Evolutionary conservation across 2,113 vertebrate genomes (phyloP).

Genomic region (Larimichthys polyactis): DNA sequence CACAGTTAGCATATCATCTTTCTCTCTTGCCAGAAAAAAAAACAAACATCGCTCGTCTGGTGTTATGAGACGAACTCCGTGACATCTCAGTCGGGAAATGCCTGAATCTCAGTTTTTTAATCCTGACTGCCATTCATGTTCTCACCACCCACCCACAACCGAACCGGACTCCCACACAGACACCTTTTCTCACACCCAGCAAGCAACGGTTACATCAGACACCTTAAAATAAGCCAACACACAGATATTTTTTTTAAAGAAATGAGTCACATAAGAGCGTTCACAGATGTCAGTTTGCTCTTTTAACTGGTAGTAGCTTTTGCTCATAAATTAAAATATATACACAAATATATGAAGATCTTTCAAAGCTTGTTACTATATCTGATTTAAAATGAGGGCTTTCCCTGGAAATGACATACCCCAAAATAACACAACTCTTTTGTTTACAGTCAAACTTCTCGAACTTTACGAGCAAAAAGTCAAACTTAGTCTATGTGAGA

Average conservation of each 20-base stretch:
- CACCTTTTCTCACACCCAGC: neutral
- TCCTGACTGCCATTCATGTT: constrained; percentile 43
- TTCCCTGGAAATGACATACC: neutral
- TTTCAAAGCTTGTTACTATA: too few relatives aligned
- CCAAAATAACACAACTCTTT: neutral
- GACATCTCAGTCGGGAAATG: constrained; percentile 36
- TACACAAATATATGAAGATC: too few relatives aligned
- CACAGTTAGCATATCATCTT: neutral
- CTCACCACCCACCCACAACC: constrained; percentile 31
- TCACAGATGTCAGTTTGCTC: constrained; percentile 7
- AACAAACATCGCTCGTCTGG: neutral
- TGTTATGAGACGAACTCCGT: constrained; percentile 14
- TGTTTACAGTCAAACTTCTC: neutral
- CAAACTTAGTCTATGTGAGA: neutral
- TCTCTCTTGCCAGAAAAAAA: neutral
- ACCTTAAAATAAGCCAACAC: constrained; percentile 40
- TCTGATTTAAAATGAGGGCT: too few relatives aligned
- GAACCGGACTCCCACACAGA: constrained; percentile 16
- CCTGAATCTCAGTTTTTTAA: constrained; percentile 31
- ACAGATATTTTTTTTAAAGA: constrained; percentile 21
- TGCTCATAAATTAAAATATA: too few relatives aligned
- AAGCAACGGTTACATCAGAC: constrained; percentile 42
- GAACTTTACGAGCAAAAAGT: neutral
- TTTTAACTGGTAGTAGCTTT: neutral
- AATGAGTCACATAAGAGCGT: constrained; percentile 43